Conservation (phyloP, 92 coral and sea anemone genomes). For the Porites lobata region DNA sequence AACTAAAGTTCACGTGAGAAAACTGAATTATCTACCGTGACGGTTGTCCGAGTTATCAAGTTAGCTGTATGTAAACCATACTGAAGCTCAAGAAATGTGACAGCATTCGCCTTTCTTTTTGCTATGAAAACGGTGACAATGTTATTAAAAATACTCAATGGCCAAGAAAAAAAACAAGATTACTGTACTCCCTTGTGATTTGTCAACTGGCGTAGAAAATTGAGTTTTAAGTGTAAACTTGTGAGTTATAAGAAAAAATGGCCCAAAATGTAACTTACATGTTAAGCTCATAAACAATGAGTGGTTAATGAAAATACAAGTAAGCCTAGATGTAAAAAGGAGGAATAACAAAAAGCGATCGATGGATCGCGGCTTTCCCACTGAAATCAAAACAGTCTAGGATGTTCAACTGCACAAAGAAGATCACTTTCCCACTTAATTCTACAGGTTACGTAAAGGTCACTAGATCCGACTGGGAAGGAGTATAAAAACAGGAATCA, state of each 20-base stretch:
- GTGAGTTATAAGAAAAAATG: not conserved
- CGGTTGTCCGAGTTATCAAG: no score
- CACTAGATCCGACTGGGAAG: not conserved
- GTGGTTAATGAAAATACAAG: no score
- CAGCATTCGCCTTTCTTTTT: not conserved
- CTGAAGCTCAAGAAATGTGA: no score
- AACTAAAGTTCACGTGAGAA: conserved; percentile 21
- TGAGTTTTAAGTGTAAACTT: not conserved
- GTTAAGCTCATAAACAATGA: not conserved
- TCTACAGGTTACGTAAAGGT: not conserved
- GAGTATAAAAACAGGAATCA: not conserved
- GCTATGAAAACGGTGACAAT: not conserved
- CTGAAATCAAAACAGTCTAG: not conserved
- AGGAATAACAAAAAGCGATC: no score
- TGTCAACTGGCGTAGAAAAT: not conserved
- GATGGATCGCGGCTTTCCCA: not conserved
- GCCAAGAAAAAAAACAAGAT: not conserved
- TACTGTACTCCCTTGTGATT: no score
- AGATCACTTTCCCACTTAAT: not conserved
- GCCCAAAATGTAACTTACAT: not conserved
- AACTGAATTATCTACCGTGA: not conserved
- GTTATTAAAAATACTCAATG: no score
- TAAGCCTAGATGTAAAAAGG: no score
- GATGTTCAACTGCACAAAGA: not conserved
- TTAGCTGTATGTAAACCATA: not conserved